phyloP scores from a whole-genome alignment of 2,797 vertebrate genomes.

The Arctocebus calabarensis region DNA sequence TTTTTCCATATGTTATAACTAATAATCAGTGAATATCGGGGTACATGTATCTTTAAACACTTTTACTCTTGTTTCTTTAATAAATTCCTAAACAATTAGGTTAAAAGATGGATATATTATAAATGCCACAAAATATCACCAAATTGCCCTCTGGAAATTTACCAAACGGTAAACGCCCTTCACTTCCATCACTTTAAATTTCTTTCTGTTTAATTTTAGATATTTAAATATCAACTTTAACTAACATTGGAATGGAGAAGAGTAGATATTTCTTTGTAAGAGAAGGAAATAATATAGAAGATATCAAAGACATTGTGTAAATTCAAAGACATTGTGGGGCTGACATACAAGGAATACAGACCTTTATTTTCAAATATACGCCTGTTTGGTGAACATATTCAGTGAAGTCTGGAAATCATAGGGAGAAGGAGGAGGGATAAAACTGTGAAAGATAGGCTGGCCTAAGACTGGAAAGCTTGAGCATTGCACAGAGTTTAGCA shows the following conservation, averaged over 20 bases:
- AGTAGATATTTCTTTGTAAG: not conserved
- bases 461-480: not conserved
- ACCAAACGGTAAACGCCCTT: not conserved
- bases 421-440: not conserved
- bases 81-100: not conserved
- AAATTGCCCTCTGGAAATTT: not conserved
- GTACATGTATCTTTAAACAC: not conserved
- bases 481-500: not conserved
- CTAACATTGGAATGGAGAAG: not conserved
- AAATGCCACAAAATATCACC: not conserved
- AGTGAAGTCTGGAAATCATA: not conserved
- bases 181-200: not conserved
- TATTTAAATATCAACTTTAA: not conserved
- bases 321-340: not conserved
- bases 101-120: not conserved
- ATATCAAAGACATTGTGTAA: not conserved
- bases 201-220: not conserved
- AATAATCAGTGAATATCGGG: not conserved
- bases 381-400: not conserved
- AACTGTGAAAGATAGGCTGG: not conserved
- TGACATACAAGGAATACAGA: not conserved
- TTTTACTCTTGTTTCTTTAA: not conserved
- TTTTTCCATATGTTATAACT: not conserved
- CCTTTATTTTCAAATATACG: not conserved
- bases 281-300: slow-evolving; percentile 16